These are phyloP conservation scores for Drosophila tanythrix DNA, from an alignment of 2,888 invertebrate species.

Conservation along the genomic window DNA sequence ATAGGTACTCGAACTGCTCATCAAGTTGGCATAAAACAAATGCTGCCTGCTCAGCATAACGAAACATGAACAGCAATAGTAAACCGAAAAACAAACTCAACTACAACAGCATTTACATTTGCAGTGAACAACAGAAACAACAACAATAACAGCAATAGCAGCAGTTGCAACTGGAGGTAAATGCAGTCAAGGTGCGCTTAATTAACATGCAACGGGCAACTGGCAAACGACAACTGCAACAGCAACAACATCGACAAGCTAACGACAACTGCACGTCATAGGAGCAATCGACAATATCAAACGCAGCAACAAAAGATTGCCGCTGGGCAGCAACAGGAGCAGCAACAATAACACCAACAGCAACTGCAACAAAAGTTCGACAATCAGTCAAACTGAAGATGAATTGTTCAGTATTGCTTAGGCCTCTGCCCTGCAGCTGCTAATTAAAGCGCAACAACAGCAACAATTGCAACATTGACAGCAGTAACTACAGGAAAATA, in stretches of 20 bases:
- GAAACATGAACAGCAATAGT: constrained; percentile 33
- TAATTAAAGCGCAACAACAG: constrained; percentile 63
- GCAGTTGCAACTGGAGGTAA: constrained; percentile 41
- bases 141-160: constrained; percentile 3
- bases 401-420: constrained; percentile 41
- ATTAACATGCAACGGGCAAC: constrained; percentile 78
- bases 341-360: neutral
- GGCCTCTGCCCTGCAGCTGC: constrained; percentile 69
- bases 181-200: constrained; percentile 78
- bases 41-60: constrained; percentile 66
- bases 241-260: constrained; percentile 16
- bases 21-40: constrained; percentile 75
- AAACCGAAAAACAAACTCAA: neutral
- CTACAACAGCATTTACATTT: constrained; percentile 45
- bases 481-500: constrained; percentile 29
- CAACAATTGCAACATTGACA: constrained; percentile 33
- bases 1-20: constrained; percentile 71
- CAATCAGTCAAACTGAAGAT: constrained; percentile 68
- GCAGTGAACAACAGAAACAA: constrained; percentile 38
- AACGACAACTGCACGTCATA: neutral
- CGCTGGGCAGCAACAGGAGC: constrained; percentile 25
- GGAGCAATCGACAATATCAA: constrained; percentile 1
- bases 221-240: constrained; percentile 52
- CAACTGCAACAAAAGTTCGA: constrained; percentile 40
- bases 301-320: neutral